A percentile compares a stretch with the other conserved stretches of the same genome.
These are phyloP conservation scores for Syngnathus scovelli DNA, from an alignment of 2,113 vertebrate species.

Conservation along the genomic window DNA sequence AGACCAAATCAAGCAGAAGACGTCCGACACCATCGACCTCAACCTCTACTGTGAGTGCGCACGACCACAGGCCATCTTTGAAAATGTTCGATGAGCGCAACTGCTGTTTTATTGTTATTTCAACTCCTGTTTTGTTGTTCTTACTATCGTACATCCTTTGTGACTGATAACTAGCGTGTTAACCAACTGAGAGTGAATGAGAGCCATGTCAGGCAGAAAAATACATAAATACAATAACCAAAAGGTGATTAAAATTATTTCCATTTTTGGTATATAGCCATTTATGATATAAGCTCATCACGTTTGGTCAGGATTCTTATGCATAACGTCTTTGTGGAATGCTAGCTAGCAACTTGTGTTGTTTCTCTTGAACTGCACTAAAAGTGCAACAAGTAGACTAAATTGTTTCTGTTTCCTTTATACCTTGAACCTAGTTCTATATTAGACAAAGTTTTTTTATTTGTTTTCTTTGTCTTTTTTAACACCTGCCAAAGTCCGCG, in stretches of 20 bases:
- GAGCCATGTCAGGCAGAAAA: not conserved
- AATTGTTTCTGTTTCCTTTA: not conserved
- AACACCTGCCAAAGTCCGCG: not conserved
- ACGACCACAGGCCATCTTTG: not conserved
- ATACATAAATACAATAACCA: not conserved
- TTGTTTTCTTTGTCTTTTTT: not conserved
- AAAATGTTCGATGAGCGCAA: not conserved
- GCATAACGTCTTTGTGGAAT: not conserved
- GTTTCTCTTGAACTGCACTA: not conserved
- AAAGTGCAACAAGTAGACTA: not conserved
- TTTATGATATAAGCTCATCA: not conserved
- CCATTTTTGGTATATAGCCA: too few species aligned
- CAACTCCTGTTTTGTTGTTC: not conserved
- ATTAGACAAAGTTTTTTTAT: not conserved
- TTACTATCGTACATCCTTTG: not conserved
- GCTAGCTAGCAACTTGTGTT: not conserved
- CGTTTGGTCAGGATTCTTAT: not conserved
- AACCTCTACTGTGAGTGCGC: slow-evolving; percentile 79
- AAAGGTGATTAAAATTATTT: too few species aligned
- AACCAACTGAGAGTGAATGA: not conserved
- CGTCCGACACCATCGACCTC: slow-evolving; percentile 69
- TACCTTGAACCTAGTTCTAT: not conserved
- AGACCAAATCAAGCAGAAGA: slow-evolving; percentile 36
- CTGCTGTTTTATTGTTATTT: not conserved
- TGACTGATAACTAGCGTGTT: not conserved